A percentile compares a stretch with the other conserved stretches of the same genome.
These are phyloP conservation scores for Lordiphosa fenestrarum DNA, from an alignment of 2,888 invertebrate genomes.

Conservation along the genomic window DNA sequence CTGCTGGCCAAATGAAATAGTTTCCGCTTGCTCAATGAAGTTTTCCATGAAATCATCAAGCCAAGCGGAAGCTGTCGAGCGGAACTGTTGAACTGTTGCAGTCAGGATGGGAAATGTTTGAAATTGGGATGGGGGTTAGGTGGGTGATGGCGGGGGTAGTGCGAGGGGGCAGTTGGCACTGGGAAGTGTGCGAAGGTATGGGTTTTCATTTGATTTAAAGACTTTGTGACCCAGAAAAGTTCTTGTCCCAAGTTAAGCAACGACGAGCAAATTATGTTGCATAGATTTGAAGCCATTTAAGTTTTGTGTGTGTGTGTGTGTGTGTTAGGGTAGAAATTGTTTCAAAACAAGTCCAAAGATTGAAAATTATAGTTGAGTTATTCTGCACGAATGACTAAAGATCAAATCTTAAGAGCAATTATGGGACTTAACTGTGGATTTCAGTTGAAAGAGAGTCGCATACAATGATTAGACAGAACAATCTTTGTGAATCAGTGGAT, in stretches of 20 bases:
- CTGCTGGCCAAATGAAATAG: constrained; percentile 63
- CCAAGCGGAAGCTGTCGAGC: constrained; percentile 73
- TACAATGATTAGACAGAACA: no score
- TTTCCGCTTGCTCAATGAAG: constrained; percentile 73
- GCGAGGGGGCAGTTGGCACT: no score
- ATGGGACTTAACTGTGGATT: no score
- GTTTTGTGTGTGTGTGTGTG: no score
- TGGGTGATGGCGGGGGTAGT: neutral
- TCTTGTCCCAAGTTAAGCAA: no score
- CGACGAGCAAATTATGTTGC: neutral
- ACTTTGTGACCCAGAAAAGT: neutral
- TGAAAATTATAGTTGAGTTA: no score
- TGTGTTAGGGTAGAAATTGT: no score
- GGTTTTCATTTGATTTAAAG: constrained; percentile 17
- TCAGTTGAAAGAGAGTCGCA: no score
- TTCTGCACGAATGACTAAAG: no score
- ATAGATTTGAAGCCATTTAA: neutral
- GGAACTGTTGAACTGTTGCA: constrained; percentile 67
- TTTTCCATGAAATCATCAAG: constrained; percentile 75
- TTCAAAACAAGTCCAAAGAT: no score
- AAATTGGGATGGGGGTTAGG: constrained; percentile 4
- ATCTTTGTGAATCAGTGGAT: no score
- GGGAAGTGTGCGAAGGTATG: neutral
- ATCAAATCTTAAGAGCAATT: no score
- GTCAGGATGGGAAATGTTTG: constrained; percentile 28